These are phyloP conservation scores for Uromys caudimaculatus DNA, from an alignment of 2,797 vertebrate species.

Conservation along the genomic window DNA sequence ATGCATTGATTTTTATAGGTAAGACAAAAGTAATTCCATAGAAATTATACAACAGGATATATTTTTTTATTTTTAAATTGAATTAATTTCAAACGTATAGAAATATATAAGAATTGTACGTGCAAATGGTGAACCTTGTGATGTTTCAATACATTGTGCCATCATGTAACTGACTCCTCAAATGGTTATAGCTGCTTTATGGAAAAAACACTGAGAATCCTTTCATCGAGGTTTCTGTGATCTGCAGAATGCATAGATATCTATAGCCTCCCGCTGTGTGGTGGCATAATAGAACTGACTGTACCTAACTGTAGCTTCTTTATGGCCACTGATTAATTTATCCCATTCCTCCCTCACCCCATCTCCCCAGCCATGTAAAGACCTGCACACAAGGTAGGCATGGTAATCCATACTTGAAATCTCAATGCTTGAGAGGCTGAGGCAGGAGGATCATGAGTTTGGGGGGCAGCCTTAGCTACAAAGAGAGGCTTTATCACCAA, in stretches of 20 bases:
- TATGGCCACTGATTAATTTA: background rate
- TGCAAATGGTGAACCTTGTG: background rate
- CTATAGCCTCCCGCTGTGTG: background rate
- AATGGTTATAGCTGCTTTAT: background rate
- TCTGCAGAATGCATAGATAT: background rate
- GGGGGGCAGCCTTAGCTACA: background rate
- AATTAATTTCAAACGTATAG: background rate
- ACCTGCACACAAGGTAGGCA: background rate
- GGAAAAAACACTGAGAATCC: background rate
- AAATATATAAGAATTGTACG: background rate
- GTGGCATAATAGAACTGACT: background rate
- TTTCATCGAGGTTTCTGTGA: background rate
- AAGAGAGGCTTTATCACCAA: background rate
- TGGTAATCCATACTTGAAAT: background rate
- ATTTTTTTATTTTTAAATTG: background rate
- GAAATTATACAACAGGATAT: conserved; percentile 19
- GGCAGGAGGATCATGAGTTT: background rate
- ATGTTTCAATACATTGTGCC: background rate
- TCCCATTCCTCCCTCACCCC: background rate
- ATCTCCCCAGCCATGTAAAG: background rate
- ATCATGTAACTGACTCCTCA: background rate
- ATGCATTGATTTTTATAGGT: conserved; percentile 7
- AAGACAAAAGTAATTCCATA: conserved; percentile 31
- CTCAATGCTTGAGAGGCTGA: background rate
- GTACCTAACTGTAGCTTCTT: background rate